Evolutionary conservation across 2,888 invertebrate species (phyloP).

Genomic region (Gisinianus flammeolus): DNA sequence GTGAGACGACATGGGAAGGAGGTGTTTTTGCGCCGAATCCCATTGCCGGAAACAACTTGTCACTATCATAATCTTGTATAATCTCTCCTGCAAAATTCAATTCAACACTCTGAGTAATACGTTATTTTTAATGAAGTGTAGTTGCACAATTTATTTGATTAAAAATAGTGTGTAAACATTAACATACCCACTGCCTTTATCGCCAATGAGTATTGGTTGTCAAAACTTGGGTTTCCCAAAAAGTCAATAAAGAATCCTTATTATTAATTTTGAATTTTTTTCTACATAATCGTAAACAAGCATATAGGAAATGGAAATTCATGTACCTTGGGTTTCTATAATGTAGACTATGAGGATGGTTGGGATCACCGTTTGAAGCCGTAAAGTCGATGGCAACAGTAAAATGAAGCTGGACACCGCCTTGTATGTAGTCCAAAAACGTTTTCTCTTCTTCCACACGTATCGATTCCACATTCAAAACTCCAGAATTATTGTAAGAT

Average conservation of each 20-base stretch:
- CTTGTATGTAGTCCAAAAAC: slow-evolving; percentile 66
- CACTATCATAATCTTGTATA: slow-evolving; percentile 62
- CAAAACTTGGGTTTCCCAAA: slow-evolving; percentile 59
- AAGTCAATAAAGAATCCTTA: too few relatives aligned
- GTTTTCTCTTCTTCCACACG: slow-evolving; percentile 57
- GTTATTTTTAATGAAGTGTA: too few relatives aligned
- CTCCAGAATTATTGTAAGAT: slow-evolving; percentile 65
- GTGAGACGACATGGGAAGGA: slow-evolving; percentile 63
- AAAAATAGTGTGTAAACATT: too few relatives aligned
- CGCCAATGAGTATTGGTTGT: slow-evolving; percentile 65
- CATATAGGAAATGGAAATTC: too few relatives aligned
- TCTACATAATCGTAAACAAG: too few relatives aligned
- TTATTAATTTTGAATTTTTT: too few relatives aligned
- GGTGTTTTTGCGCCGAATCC: slow-evolving; percentile 66
- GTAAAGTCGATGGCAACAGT: slow-evolving; percentile 62
- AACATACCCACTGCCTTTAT: slow-evolving; percentile 63
- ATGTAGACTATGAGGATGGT: slow-evolving; percentile 61
- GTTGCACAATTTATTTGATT: too few relatives aligned
- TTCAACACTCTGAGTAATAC: too few relatives aligned
- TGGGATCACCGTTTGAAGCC: slow-evolving; percentile 61
- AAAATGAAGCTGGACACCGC: slow-evolving; percentile 62
- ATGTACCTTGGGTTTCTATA: slow-evolving; percentile 61
- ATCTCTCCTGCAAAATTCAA: slow-evolving; percentile 60
- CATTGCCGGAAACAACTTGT: slow-evolving; percentile 57
- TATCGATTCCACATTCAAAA: slow-evolving; percentile 61